Conservation (phyloP, 2,888 invertebrate genomes). For the Tuta absoluta region DNA sequence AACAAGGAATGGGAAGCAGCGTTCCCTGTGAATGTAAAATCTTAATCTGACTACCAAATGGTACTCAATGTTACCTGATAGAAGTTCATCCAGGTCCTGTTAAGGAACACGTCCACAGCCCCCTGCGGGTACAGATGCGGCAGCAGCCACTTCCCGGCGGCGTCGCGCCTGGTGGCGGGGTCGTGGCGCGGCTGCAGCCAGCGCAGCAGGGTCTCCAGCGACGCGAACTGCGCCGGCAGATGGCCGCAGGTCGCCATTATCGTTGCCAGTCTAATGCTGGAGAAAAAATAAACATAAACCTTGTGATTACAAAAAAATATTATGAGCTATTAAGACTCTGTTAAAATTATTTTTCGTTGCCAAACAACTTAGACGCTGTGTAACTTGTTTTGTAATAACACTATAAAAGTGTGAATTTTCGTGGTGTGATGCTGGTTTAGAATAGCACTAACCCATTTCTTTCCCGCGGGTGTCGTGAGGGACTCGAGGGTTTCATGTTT, state of each 20-base stretch:
- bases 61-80: conserved; percentile 52
- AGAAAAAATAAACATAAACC: neutral
- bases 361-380: too few relatives aligned
- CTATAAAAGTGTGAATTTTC: too few relatives aligned
- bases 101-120: conserved; percentile 53
- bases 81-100: conserved; percentile 56
- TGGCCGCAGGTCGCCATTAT: conserved; percentile 52
- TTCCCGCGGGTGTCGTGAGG: too few relatives aligned
- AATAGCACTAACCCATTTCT: too few relatives aligned
- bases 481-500: too few relatives aligned
- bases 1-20: conserved; percentile 13
- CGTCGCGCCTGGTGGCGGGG: conserved; percentile 39
- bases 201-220: conserved; percentile 59
- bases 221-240: conserved; percentile 53
- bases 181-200: conserved; percentile 62
- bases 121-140: conserved; percentile 35
- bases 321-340: too few relatives aligned
- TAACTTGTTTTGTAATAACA: too few relatives aligned
- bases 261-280: conserved; percentile 50
- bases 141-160: conserved; percentile 59
- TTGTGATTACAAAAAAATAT: too few relatives aligned
- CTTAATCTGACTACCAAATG: too few relatives aligned
- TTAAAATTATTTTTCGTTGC: too few relatives aligned
- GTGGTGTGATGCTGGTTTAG: too few relatives aligned
- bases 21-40: neutral